phyloP scores from a whole-genome alignment of 2,113 vertebrate genomes.

The Pandion haliaetus region DNA sequence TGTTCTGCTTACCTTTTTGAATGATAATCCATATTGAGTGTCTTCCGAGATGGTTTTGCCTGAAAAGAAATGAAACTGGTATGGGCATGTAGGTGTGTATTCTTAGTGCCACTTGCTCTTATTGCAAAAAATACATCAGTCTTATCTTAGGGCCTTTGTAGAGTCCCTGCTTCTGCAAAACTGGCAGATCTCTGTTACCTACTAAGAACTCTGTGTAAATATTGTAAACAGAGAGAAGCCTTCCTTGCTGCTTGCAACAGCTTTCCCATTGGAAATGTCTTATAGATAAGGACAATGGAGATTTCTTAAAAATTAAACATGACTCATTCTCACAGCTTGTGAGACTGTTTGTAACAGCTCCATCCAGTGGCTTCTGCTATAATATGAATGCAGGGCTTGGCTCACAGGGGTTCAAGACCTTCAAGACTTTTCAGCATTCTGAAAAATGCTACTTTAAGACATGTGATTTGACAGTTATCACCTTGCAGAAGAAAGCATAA shows the following conservation, averaged over 20 bases:
- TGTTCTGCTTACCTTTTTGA: not conserved
- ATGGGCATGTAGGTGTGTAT: no score
- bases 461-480: not conserved
- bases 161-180: not conserved
- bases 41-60: not conserved
- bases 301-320: not conserved
- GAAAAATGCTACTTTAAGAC: not conserved
- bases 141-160: not conserved
- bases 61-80: not conserved
- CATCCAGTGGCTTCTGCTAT: conserved; percentile 29
- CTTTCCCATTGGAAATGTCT: not conserved
- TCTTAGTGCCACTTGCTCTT: not conserved
- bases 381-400: not conserved
- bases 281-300: not conserved
- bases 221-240: not conserved
- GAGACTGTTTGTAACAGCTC: conserved; percentile 30
- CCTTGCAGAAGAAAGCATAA: not conserved
- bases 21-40: not conserved
- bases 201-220: not conserved
- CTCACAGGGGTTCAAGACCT: not conserved
- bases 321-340: not conserved
- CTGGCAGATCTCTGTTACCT: not conserved
- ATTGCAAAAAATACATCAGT: not conserved
- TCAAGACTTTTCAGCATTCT: not conserved
- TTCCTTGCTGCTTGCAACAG: not conserved